phyloP scores from a whole-genome alignment of 2,113 vertebrate genomes.

The Dicrurus megarhynchus region DNA sequence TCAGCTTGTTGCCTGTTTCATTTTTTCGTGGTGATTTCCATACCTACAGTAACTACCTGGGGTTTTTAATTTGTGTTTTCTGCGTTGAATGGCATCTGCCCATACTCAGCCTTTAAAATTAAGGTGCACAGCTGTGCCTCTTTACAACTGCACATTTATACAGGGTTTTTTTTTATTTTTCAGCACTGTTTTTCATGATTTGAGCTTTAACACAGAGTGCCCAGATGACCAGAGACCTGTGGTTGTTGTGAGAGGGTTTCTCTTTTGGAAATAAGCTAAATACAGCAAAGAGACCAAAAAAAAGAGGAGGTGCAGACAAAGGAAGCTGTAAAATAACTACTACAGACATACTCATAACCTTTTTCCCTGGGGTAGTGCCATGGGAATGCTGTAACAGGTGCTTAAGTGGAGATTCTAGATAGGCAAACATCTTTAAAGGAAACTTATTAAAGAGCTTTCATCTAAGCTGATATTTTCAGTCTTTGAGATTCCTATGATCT shows the following conservation, averaged over 20 bases:
- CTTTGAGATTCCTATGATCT: slow-evolving; percentile 16
- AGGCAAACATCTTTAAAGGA: not conserved
- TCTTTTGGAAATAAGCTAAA: not conserved
- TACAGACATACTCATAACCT: not conserved
- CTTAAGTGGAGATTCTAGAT: not conserved
- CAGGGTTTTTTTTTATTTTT: not conserved
- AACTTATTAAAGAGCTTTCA: slow-evolving; percentile 40
- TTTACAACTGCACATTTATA: not conserved
- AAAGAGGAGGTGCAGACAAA: not conserved
- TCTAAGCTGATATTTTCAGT: slow-evolving; percentile 25
- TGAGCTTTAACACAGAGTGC: not conserved
- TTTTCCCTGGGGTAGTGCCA: not conserved
- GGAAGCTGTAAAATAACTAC: not conserved
- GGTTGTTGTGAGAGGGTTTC: not conserved
- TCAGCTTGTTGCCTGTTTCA: not conserved
- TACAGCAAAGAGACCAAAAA: not conserved
- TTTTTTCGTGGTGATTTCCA: not conserved
- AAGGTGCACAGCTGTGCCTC: not conserved
- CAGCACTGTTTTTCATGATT: not conserved
- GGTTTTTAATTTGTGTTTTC: not conserved
- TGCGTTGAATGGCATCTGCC: not conserved
- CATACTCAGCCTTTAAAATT: not conserved
- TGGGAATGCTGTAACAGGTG: not conserved
- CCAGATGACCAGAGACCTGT: not conserved
- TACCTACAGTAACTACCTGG: not conserved